Evolutionary conservation across 2,797 vertebrate species (phyloP), one percentile per base, ranked within the genome.

Genomic region (Amniataba percoides): DNA sequence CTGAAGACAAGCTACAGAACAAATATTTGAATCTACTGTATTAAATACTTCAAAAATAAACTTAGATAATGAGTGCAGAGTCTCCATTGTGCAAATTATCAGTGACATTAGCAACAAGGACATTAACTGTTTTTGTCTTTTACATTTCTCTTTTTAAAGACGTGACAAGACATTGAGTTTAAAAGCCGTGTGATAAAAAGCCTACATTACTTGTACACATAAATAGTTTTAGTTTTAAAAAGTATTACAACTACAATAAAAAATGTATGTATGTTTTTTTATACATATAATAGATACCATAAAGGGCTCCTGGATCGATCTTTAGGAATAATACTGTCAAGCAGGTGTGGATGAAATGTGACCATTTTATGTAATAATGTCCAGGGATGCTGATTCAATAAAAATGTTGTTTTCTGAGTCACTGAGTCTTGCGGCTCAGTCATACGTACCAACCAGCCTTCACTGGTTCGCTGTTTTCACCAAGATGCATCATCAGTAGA

Each of bases 311-410:
- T 5, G 18, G 15, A 78, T 67, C 1, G 15, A 42, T 69, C 16
- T 48, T 46, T 55, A 5, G 1, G 65, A 25, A 51, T 19, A 57
- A 49, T 64, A 48, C 4, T 25, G 16, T 49, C 40, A 43, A 62
- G 11, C 72, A 70, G 25, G 7, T 57, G 23, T 74, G 5, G 25
- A 45, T 53, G 5, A 74, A 43, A 16, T 69, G n/a, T 52, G 31
- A 36, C 10, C 23, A 7, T 45, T 55, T 53, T 23, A 42, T 65
- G 42, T 36, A 13, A 56, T 36, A 48, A 40, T 1, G 7, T 25
- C 34, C 13, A 55, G 13, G 66, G 40, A 58, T 60, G 8, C 40
- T 62, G 56, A 75, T 55, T 58, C 1, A 78, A 81, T 63, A 46
- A 65, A 81, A 64, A 12, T 2, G 23, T 1, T 61, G 45, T 69